These are phyloP conservation scores for Furcula furcula DNA, from an alignment of 2,888 invertebrate genomes.

Conservation along the genomic window DNA sequence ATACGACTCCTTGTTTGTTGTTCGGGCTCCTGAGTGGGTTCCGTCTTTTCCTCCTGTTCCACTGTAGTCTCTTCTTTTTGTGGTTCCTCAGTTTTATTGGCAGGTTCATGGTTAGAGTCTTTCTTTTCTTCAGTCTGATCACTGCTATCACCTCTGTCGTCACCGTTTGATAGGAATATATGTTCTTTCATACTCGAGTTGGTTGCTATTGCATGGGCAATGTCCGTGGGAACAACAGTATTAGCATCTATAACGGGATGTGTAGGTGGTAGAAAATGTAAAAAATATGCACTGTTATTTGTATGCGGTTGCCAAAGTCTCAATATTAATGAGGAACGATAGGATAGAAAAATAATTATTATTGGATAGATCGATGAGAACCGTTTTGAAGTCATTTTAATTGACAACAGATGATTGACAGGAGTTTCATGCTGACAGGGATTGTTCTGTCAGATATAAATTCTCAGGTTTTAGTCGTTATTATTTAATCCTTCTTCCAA, in stretches of 20 bases:
- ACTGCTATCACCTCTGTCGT: conserved; percentile 8
- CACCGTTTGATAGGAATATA: conserved; percentile 8
- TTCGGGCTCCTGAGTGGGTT: conserved; percentile 7
- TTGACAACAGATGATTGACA: conserved; percentile 1
- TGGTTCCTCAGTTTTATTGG: conserved; percentile 4
- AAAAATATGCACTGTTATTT: neutral
- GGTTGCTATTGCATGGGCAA: neutral
- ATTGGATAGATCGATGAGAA: conserved; percentile 1
- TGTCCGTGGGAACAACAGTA: neutral
- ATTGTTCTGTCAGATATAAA: neutral
- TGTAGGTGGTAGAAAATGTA: neutral
- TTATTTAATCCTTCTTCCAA: neutral
- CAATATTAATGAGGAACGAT: conserved; percentile 11
- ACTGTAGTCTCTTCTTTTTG: too few species aligned
- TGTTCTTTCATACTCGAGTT: neutral
- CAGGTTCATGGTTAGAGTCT: conserved; percentile 5
- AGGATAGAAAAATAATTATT: conserved; percentile 11
- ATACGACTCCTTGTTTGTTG: conserved; percentile 32
- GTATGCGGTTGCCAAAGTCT: conserved; percentile 3
- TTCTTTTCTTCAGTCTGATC: neutral
- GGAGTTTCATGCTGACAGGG: too few species aligned
- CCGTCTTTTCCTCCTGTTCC: conserved; percentile 9
- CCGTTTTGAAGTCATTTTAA: conserved; percentile 15
- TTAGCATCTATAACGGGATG: neutral
- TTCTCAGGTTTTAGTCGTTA: neutral